Percentiles rank a stretch among this genome's conserved stretches.
These are phyloP conservation scores for Temnothorax ravouxi DNA, from an alignment of 2,888 invertebrate species.

Conservation along the genomic window DNA sequence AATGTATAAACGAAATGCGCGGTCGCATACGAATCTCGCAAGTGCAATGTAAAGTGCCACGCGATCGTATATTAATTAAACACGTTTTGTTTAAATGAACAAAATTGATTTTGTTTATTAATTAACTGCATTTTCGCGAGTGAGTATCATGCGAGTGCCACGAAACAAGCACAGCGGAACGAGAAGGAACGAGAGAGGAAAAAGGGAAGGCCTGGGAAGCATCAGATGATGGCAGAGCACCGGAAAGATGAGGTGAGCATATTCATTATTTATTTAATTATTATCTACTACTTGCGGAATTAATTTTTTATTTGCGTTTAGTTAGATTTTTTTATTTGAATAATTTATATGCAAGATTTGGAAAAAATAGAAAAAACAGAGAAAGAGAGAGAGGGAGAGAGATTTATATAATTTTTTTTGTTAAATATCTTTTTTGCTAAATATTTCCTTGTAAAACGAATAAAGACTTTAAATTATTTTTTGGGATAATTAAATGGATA, in stretches of 20 bases:
- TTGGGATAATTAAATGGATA: background rate
- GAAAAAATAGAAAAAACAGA: background rate
- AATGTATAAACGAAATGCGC: background rate
- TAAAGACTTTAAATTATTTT: background rate
- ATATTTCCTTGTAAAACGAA: background rate
- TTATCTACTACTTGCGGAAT: background rate
- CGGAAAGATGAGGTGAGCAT: background rate
- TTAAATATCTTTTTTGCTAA: background rate
- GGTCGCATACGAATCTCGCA: too few species aligned
- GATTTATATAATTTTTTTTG: background rate
- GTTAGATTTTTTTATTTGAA: background rate
- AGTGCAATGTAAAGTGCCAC: background rate
- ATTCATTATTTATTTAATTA: slow-evolving; percentile 14
- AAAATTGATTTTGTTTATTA: slow-evolving; percentile 12
- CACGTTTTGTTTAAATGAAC: slow-evolving; percentile 1
- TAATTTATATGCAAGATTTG: background rate
- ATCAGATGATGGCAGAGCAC: background rate
- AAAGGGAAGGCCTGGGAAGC: background rate
- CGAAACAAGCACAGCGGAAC: background rate
- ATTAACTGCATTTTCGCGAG: background rate
- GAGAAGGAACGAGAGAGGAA: background rate
- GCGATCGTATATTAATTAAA: background rate
- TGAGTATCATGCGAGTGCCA: background rate
- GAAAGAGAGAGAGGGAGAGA: background rate
- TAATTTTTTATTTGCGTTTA: slow-evolving; percentile 14